Base-by-base conservation (phyloP, 1,140 invertebrate genomes). In the Papilio polytes region DNA sequence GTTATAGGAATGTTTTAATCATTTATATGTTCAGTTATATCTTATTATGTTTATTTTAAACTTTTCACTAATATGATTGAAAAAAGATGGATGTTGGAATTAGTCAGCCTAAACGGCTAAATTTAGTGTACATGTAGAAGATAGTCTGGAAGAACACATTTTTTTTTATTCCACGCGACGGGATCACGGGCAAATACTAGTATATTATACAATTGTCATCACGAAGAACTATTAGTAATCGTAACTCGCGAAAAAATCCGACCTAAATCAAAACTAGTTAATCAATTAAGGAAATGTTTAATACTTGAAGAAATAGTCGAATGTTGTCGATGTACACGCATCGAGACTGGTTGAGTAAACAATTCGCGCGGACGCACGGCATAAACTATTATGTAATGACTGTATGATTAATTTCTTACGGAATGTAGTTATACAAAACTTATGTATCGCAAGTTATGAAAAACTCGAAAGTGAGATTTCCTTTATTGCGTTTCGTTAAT, bases 251-350 rank as follows among this genome's bases (percentile, higher is more conserved):
- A 70, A 70, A 70, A 31, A 31, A 70, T 56, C 63, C 26, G 26
- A 31, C 63, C 63, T 26, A 70, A 70, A 31, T 70, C 26, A 26
- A 15, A 70, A 31, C 63, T 36, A 70, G 63, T 31, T 31, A 1
- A 70, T 13, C 6, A 70, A 70, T 70, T 15, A 31, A 70, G 63
- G 63, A 70, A 70, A 70, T 70, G 63, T 31, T 70, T 31, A 31
- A 70, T 31, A 36, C 3, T 15, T 15, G 12, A 70, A 70, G 26
- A 18, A 63, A 63, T 63, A 70, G 13, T 70, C 63, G 63, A 70
- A 70, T 70, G 63, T 31, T 70, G 36, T 70, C 63, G 63, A 70
- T 70, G 26, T 26, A 70, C 63, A 70, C 63, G 63, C 63, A 70
- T 70, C 26, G 63, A 70, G 22, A 13, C 20, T 63, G 59, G 63